A percentile compares a stretch with the other conserved stretches of the same genome.
Conservation (phyloP, 2,888 invertebrate genomes). For the Cyaniris semiargus region DNA sequence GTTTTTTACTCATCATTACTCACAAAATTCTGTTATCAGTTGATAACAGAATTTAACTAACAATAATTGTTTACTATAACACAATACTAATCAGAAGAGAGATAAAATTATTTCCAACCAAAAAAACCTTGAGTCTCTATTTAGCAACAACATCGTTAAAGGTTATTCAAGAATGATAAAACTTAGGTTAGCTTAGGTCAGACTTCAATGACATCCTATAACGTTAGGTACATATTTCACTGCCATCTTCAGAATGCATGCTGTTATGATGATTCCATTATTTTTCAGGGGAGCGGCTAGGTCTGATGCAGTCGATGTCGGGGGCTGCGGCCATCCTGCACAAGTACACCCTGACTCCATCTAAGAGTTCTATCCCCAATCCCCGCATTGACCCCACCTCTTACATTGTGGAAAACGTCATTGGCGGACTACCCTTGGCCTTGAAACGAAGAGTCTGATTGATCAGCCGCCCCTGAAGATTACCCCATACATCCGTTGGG, state of each 20-base stretch:
- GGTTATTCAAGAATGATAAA: neutral
- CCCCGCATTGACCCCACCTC: constrained; percentile 26
- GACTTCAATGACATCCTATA: neutral
- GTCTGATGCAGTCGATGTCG: constrained; percentile 41
- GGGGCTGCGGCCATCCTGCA: constrained; percentile 40
- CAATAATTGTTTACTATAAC: too few relatives aligned
- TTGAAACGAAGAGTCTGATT: constrained; percentile 31
- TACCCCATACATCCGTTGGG: too few relatives aligned
- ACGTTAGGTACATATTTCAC: neutral
- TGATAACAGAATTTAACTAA: too few relatives aligned
- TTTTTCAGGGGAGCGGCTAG: constrained; percentile 42
- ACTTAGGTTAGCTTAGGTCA: neutral
- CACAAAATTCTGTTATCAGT: too few relatives aligned
- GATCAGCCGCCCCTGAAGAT: too few relatives aligned
- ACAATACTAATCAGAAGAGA: too few relatives aligned
- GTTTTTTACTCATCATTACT: too few relatives aligned
- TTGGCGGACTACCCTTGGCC: constrained; percentile 40
- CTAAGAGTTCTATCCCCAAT: neutral
- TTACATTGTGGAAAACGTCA: constrained; percentile 37
- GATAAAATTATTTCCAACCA: too few relatives aligned
- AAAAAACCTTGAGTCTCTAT: too few relatives aligned
- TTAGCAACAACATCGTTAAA: neutral
- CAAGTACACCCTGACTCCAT: constrained; percentile 38
- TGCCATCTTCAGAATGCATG: neutral
- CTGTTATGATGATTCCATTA: neutral